These are phyloP conservation scores for Sussaba pulchella DNA, from an alignment of 2,888 invertebrate species.

Conservation along the genomic window DNA sequence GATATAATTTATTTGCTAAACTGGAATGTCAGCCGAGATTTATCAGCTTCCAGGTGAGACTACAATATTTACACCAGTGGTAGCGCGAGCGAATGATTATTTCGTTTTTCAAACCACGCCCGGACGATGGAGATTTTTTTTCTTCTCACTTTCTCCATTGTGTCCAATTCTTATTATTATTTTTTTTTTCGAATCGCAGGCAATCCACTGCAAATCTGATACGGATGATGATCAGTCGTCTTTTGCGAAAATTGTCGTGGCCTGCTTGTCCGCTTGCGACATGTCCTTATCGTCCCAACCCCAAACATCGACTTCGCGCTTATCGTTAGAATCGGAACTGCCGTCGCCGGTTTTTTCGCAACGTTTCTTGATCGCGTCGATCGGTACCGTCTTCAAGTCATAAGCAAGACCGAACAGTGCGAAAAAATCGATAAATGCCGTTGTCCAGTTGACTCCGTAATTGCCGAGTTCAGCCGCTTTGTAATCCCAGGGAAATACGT, in stretches of 20 bases:
- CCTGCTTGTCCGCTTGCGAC: slow-evolving; percentile 87
- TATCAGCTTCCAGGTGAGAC: too few species aligned
- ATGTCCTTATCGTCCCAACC: slow-evolving; percentile 94
- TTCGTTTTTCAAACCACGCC: too few species aligned
- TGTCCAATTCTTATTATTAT: too few species aligned
- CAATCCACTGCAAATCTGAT: too few species aligned
- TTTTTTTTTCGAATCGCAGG: too few species aligned
- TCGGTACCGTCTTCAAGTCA: slow-evolving; percentile 92
- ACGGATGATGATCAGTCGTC: not conserved
- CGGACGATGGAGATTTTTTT: too few species aligned
- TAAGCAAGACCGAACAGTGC: slow-evolving; percentile 92
- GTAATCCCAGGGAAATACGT: slow-evolving; percentile 94
- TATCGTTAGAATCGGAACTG: slow-evolving; percentile 79
- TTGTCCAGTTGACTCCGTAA: slow-evolving; percentile 87
- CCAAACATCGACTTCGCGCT: slow-evolving; percentile 87
- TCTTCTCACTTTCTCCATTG: too few species aligned
- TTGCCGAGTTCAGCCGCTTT: slow-evolving; percentile 90
- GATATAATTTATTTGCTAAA: too few species aligned
- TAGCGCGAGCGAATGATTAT: too few species aligned
- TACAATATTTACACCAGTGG: too few species aligned
- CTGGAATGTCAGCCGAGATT: too few species aligned
- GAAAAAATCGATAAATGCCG: slow-evolving; percentile 88
- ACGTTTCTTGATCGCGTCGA: slow-evolving; percentile 89
- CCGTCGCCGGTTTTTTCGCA: slow-evolving; percentile 91
- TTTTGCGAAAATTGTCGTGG: not conserved